Evolutionary conservation across 2,113 vertebrate genomes (phyloP), one percentile per base, ranked within the genome.

Genomic region (Thryonomys swinderianus): DNA sequence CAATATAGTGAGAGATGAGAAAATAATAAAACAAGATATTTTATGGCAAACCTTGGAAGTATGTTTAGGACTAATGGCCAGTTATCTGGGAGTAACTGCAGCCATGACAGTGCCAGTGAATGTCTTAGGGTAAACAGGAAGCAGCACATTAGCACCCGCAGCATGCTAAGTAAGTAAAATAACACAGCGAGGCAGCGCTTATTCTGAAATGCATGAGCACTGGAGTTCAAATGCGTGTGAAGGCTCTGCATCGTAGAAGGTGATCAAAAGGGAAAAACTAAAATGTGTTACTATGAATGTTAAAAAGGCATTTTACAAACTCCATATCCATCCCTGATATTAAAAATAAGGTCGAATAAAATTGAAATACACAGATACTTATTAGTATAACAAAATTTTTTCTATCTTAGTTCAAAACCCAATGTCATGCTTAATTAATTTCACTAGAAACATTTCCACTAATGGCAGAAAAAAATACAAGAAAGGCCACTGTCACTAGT

Each of bases 101-200:
- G 42, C 71, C 25, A 4, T 6, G 6, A 74, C 25, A 30, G 13
- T 30, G 10, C 57, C 17, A 40, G 40, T 12, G 3, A 30, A 21
- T 74, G 3, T 48, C 71, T 40, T 30, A 11, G 25, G 40, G 25
- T 42, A 45, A 27, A 17, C 42, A 18, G 73, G 73, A 32, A 8
- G 3, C 27, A 14, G 18, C 69, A 48, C 30, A 1, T 32, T 14
- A 18, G 14, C 62, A 40, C 30, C 0, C n/a, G 3, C 27, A 14
- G 18, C 69, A n/a, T 23, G 0, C 40, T 25, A 12, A 48, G 7
- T 51, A 13, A 25, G 45, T 13, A 42, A 74, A 84, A 62, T 20
- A 0, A 4, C 0, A 0, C 10, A 0, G 0, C 37, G 45, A 21
- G 16, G 32, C 3, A 25, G 21, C 14, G 1, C 7, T 69, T 37